Percentiles rank a stretch among this genome's conserved stretches.
Evolutionary conservation across 2,797 vertebrate species (phyloP).

Genomic region (Sebastes taczanowskii): DNA sequence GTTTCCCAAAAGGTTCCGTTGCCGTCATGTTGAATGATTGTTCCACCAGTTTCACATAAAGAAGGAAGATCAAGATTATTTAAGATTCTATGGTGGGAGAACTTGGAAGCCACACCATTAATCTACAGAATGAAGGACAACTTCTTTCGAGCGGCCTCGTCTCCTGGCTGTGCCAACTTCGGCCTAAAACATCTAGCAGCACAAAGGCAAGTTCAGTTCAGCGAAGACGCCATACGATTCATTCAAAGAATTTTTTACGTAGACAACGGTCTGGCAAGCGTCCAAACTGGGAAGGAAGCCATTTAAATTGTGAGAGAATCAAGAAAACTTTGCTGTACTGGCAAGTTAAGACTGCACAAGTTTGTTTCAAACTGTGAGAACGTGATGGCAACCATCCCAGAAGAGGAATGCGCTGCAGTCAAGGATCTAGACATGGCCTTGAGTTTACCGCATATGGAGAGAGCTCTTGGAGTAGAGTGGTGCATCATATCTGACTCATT

Average conservation of each 20-base stretch:
- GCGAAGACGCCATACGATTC: neutral
- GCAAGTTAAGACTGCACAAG: slow-evolving; percentile 19
- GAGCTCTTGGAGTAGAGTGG: slow-evolving; percentile 22
- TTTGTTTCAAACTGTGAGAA: slow-evolving; percentile 39
- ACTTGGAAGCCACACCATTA: neutral
- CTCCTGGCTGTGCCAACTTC: slow-evolving; percentile 29
- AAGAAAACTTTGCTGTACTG: slow-evolving; percentile 35
- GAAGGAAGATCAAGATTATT: slow-evolving; percentile 25
- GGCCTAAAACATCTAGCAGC: slow-evolving; percentile 30
- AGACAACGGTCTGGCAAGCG: neutral
- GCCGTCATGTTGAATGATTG: neutral
- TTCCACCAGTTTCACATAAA: neutral
- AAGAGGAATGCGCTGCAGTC: neutral
- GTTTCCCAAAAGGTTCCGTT: neutral
- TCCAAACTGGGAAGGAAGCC: slow-evolving; percentile 10
- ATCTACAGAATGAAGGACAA: slow-evolving; percentile 12
- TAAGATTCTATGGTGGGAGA: slow-evolving; percentile 44
- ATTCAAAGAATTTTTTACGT: slow-evolving; percentile 15
- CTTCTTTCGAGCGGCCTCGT: too few species aligned
- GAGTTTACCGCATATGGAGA: neutral
- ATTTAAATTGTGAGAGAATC: slow-evolving; percentile 32
- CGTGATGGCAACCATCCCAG: neutral
- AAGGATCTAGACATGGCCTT: neutral
- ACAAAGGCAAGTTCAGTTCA: slow-evolving; percentile 18
- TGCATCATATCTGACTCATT: slow-evolving; percentile 38